Evolutionary conservation across 1,140 invertebrate species (phyloP).

Genomic region (Bombus breviceps): DNA sequence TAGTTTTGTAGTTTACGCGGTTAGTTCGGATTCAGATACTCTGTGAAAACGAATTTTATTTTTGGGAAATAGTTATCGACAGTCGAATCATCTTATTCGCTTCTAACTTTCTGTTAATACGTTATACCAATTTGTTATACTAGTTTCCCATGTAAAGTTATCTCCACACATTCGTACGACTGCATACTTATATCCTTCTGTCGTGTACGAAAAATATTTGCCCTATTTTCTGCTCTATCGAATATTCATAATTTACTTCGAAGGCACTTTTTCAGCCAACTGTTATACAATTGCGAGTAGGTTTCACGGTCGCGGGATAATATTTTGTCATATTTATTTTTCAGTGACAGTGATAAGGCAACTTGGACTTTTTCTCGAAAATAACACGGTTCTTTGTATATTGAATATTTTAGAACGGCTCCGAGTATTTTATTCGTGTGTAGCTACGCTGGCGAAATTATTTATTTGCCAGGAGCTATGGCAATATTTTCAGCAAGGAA

Average conservation of each 20-base stretch:
- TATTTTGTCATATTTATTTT: not conserved
- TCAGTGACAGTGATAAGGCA: not conserved
- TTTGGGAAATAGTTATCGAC: too few relatives aligned
- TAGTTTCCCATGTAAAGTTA: not conserved
- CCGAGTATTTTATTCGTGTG: not conserved
- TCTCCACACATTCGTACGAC: not conserved
- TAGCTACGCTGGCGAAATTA: not conserved
- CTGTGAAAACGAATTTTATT: too few relatives aligned
- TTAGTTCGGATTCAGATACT: too few relatives aligned
- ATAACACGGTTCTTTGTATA: not conserved
- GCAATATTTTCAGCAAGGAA: slow-evolving; percentile 5
- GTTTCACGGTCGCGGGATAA: not conserved
- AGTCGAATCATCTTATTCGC: too few relatives aligned
- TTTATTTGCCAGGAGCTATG: slow-evolving; percentile 9
- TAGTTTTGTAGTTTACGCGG: too few relatives aligned
- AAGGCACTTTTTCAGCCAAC: not conserved
- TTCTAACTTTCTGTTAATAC: too few relatives aligned
- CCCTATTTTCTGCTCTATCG: not conserved
- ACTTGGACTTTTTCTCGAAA: not conserved
- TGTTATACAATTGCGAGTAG: not conserved
- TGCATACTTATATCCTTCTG: not conserved
- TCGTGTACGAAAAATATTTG: not conserved
- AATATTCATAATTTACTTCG: not conserved
- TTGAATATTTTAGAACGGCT: slow-evolving; percentile 9
- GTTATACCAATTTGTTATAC: not conserved